Evolutionary conservation across 2,113 vertebrate species (phyloP).

Genomic region (Microcebus griseorufus): DNA sequence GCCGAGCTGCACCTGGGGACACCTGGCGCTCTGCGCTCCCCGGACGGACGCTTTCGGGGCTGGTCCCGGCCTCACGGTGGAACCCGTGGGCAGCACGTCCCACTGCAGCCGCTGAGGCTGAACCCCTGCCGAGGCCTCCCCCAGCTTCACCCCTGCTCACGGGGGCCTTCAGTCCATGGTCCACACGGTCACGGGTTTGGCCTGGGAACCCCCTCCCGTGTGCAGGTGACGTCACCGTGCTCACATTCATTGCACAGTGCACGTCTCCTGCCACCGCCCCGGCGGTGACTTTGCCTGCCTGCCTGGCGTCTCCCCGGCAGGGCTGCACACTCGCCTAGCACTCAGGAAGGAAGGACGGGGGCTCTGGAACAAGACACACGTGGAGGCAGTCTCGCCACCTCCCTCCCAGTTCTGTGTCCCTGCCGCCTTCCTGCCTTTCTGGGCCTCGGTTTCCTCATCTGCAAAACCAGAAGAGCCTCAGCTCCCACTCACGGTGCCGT

Average conservation of each 20-base stretch:
- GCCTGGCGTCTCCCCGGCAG: not conserved
- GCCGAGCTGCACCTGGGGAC: rapidly evolving
- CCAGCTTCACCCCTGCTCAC: not conserved
- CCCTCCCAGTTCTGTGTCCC: not conserved
- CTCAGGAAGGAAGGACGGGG: rapidly evolving
- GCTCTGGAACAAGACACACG: not conserved
- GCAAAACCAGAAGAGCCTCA: not conserved
- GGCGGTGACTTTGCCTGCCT: rapidly evolving
- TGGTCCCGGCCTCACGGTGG: not conserved
- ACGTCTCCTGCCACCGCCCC: not conserved
- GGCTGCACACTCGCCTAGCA: too few relatives aligned
- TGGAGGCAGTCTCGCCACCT: not conserved
- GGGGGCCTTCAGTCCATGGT: too few relatives aligned
- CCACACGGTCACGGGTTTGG: too few relatives aligned
- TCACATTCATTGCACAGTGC: rapidly evolving
- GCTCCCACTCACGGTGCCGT: not conserved
- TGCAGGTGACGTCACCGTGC: too few relatives aligned
- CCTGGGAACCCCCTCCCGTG: rapidly evolving
- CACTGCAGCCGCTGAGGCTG: too few relatives aligned
- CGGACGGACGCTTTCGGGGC: rapidly evolving
- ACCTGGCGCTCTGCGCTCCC: rapidly evolving
- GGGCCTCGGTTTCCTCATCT: not conserved
- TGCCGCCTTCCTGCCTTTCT: not conserved
- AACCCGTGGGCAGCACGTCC: not conserved
- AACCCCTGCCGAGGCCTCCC: not conserved